A percentile compares a stretch with the other conserved stretches of the same genome.
Conservation (phyloP, 1,140 invertebrate genomes). For the Drosophila arawakana region DNA sequence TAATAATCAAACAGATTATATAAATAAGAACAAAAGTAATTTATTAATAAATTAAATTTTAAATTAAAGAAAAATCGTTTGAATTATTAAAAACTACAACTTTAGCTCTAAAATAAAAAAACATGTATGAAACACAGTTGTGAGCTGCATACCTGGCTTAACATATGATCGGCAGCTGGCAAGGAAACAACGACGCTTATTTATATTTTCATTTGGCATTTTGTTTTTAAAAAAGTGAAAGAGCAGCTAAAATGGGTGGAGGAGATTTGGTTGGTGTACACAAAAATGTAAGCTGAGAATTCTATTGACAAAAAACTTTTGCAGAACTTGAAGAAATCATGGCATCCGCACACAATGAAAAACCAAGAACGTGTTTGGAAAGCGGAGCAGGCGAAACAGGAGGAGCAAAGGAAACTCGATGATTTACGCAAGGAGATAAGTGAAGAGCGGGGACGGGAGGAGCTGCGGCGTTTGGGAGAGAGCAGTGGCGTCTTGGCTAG, state of each 20-base stretch:
- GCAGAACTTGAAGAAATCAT: constrained; percentile 91
- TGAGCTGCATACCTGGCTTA: constrained; percentile 8
- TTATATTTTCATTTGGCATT: constrained; percentile 26
- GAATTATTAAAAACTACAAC: no score
- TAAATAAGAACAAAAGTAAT: not conserved
- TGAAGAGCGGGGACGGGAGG: constrained; percentile 88
- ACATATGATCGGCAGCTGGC: constrained; percentile 31
- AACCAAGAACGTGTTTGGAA: constrained; percentile 92
- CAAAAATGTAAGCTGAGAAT: not conserved
- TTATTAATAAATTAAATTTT: not conserved
- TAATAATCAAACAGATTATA: not conserved
- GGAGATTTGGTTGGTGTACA: constrained; percentile 86
- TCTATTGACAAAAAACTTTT: not conserved
- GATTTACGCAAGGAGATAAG: constrained; percentile 89
- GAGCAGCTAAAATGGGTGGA: constrained; percentile 84
- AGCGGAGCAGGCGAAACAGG: constrained; percentile 89
- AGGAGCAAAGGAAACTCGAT: constrained; percentile 88
- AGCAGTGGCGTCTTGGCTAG: constrained; percentile 86
- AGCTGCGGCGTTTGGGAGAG: constrained; percentile 88
- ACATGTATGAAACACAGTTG: not conserved
- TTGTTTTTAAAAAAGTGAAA: not conserved
- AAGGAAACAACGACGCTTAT: constrained; percentile 40
- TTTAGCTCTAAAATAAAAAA: not conserved
- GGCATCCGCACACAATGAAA: constrained; percentile 92
- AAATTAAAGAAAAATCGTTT: not conserved